Evolutionary conservation across 1,140 invertebrate species (phyloP).

Genomic region (Harpegnathos saltator): DNA sequence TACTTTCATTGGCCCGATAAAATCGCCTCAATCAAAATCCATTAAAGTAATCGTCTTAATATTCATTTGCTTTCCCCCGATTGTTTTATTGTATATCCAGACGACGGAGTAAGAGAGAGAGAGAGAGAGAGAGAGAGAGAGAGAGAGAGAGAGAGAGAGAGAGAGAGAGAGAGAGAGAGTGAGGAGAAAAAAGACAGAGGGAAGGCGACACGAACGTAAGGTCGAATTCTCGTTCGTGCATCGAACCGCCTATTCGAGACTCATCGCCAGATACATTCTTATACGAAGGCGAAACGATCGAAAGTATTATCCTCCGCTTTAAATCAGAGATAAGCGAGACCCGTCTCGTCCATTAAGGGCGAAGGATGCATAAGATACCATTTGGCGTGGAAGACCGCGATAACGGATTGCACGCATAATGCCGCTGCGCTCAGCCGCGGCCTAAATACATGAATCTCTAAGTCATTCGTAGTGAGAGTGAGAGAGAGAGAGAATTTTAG

Average conservation of each 20-base stretch:
- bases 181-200: not conserved
- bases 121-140: not conserved
- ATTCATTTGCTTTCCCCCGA: conserved; percentile 53
- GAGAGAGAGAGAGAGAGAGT: not conserved
- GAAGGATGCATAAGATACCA: conserved; percentile 40
- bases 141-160: not conserved
- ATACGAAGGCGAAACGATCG: conserved; percentile 56
- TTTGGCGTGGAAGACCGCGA: conserved; percentile 17
- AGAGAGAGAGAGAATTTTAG: not conserved
- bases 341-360: conserved; percentile 54
- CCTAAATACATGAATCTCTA: conserved; percentile 34
- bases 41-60: conserved; percentile 65
- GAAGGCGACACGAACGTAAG: conserved; percentile 57
- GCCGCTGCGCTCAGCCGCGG: not conserved
- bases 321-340: conserved; percentile 61
- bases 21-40: conserved; percentile 59
- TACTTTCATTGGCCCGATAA: conserved; percentile 53
- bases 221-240: conserved; percentile 60
- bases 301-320: conserved; percentile 59
- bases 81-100: conserved; percentile 60
- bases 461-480: conserved; percentile 11
- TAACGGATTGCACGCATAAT: conserved; percentile 28
- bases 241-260: conserved; percentile 29
- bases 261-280: conserved; percentile 57
- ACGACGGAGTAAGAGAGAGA: conserved; percentile 22